Percentiles rank a stretch among this genome's conserved stretches.
Evolutionary conservation across 1,140 invertebrate species (phyloP).

Genomic region (Tetragnatha versicolor): DNA sequence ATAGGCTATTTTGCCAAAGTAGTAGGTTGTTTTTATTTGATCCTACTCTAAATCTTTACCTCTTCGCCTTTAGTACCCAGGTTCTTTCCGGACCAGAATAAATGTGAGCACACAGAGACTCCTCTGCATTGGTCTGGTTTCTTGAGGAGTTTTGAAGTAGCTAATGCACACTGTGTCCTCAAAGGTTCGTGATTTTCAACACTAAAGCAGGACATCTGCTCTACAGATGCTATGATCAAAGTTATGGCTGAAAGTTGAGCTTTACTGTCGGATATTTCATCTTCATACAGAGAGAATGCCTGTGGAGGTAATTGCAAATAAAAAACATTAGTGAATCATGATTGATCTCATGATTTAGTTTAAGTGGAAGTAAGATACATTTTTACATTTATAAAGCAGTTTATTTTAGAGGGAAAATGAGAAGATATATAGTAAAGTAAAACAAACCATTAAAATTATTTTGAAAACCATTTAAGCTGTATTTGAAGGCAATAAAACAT

Average conservation of each 20-base stretch:
- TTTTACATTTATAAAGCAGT: too few relatives aligned
- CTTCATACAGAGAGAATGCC: slow-evolving; percentile 97
- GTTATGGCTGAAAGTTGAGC: slow-evolving; percentile 95
- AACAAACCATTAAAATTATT: too few relatives aligned
- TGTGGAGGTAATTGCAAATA: slow-evolving; percentile 61
- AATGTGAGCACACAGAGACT: slow-evolving; percentile 87
- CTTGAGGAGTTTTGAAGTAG: slow-evolving; percentile 93
- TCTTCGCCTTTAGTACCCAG: slow-evolving; percentile 73
- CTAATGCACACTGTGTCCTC: slow-evolving; percentile 89
- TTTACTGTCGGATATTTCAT: slow-evolving; percentile 98
- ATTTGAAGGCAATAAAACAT: too few relatives aligned
- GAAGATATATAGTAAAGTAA: too few relatives aligned
- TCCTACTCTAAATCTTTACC: too few relatives aligned
- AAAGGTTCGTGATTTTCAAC: slow-evolving; percentile 98
- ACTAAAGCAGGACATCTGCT: slow-evolving; percentile 91
- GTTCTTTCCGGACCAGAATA: slow-evolving; percentile 94
- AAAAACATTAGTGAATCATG: too few relatives aligned
- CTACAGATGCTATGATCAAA: slow-evolving; percentile 92
- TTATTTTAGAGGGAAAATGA: too few relatives aligned
- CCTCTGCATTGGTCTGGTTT: slow-evolving; percentile 97
- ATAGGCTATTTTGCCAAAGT: too few relatives aligned
- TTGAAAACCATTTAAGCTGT: too few relatives aligned
- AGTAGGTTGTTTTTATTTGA: too few relatives aligned
- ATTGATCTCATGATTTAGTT: too few relatives aligned
- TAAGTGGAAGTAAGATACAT: too few relatives aligned